Conservation (phyloP, 2,888 invertebrate genomes). For the Bombylius major region DNA sequence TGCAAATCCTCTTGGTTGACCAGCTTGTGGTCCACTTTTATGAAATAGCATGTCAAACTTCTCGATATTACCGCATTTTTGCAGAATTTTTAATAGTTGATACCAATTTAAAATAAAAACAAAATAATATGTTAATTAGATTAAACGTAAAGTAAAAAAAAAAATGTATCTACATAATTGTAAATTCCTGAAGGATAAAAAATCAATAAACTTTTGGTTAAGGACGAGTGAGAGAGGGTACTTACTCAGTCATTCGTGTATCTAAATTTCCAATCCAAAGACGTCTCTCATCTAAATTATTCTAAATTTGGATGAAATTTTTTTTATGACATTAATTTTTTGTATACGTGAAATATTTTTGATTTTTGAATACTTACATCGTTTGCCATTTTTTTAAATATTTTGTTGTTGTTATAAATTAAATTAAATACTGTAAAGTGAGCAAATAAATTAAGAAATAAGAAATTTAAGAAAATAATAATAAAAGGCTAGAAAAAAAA, state of each 20-base stretch:
- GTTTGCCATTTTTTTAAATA: constrained; percentile 7
- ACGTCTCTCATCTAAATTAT: constrained; percentile 27
- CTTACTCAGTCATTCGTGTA: constrained; percentile 88
- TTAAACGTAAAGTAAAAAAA: constrained; percentile 2
- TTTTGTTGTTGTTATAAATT: not conserved
- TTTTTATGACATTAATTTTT: not conserved
- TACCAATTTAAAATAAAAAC: constrained; percentile 58
- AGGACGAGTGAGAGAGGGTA: constrained; percentile 20
- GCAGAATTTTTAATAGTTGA: constrained; percentile 91
- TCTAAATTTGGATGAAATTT: not conserved
- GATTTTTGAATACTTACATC: constrained; percentile 6
- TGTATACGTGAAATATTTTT: not conserved
- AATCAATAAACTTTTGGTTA: constrained; percentile 9
- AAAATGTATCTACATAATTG: not conserved
- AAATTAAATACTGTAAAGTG: no score
- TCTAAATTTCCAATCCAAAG: constrained; percentile 91
- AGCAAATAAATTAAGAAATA: no score
- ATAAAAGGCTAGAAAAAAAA: no score
- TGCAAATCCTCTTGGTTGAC: constrained; percentile 85
- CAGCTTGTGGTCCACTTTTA: constrained; percentile 75
- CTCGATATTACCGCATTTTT: constrained; percentile 85
- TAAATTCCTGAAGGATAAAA: not conserved
- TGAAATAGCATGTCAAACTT: constrained; percentile 94
- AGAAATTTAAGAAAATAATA: no score
- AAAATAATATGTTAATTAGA: constrained; percentile 13